Conservation (phyloP, 2,113 vertebrate genomes). For the Phainopepla nitens region DNA sequence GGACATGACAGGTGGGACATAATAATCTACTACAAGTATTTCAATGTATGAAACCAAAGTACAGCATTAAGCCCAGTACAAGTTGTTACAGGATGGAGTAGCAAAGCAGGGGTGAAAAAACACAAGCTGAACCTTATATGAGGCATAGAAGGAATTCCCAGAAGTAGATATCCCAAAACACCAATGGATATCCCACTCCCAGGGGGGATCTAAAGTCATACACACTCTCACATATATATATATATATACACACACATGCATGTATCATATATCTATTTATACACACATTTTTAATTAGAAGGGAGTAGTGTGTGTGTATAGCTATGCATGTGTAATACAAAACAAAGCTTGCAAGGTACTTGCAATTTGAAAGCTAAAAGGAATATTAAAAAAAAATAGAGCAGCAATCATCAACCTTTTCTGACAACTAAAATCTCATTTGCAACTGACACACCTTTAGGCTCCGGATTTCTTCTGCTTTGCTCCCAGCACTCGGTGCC, state of each 20-base stretch:
- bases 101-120: background rate
- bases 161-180: background rate
- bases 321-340: background rate
- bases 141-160: background rate
- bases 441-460: background rate
- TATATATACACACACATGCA: too few species aligned
- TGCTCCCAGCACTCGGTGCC: background rate
- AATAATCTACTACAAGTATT: background rate
- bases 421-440: background rate
- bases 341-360: background rate
- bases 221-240: background rate
- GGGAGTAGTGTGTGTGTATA: background rate
- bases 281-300: background rate
- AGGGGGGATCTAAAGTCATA: background rate
- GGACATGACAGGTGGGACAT: background rate
- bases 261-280: background rate
- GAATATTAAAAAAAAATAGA: background rate
- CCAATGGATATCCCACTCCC: background rate
- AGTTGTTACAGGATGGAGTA: background rate
- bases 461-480: background rate
- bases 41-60: background rate
- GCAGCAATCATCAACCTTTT: background rate
- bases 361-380: background rate
- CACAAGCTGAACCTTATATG: background rate
- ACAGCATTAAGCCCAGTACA: background rate